Conservation (phyloP, 1,140 invertebrate genomes). For the Aphelenchoides besseyi region DNA sequence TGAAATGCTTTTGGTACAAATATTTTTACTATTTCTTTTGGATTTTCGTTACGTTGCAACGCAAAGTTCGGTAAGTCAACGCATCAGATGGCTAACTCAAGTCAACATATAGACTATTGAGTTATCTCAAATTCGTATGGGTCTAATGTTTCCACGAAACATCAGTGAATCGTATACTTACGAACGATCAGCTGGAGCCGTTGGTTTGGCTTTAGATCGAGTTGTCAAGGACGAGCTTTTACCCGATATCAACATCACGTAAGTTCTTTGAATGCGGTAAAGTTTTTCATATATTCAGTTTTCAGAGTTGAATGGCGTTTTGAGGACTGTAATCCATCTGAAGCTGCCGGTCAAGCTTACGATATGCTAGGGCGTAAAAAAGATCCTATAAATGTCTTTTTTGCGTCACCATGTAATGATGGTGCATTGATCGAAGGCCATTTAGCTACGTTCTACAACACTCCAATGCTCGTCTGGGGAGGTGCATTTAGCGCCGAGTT, state of each 20-base stretch:
- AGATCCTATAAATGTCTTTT: slow-evolving; percentile 24
- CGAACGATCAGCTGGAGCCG: slow-evolving; percentile 26
- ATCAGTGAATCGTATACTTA: slow-evolving; percentile 24
- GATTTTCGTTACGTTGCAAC: too few species aligned
- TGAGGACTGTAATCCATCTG: slow-evolving; percentile 28
- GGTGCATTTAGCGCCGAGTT: slow-evolving; percentile 23
- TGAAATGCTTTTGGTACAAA: too few species aligned
- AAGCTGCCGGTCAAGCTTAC: slow-evolving; percentile 26
- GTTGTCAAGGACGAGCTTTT: slow-evolving; percentile 18
- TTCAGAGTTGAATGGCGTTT: slow-evolving; percentile 17
- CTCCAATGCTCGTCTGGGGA: slow-evolving; percentile 31
- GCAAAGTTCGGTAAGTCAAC: too few species aligned
- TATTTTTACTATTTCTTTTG: too few species aligned
- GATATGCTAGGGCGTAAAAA: slow-evolving; percentile 22
- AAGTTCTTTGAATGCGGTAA: background rate
- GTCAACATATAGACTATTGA: background rate
- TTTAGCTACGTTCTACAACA: slow-evolving; percentile 34
- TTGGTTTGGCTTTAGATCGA: slow-evolving; percentile 30
- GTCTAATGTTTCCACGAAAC: slow-evolving; percentile 24
- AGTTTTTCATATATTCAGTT: background rate
- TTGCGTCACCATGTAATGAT: slow-evolving; percentile 34
- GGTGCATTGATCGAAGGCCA: slow-evolving; percentile 25
- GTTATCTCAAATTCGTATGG: slow-evolving; percentile 21
- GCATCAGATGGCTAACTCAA: too few species aligned
- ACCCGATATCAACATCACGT: slow-evolving; percentile 33